phyloP scores from a whole-genome alignment of 2,888 invertebrate species.

The Leistus spinibarbis region DNA sequence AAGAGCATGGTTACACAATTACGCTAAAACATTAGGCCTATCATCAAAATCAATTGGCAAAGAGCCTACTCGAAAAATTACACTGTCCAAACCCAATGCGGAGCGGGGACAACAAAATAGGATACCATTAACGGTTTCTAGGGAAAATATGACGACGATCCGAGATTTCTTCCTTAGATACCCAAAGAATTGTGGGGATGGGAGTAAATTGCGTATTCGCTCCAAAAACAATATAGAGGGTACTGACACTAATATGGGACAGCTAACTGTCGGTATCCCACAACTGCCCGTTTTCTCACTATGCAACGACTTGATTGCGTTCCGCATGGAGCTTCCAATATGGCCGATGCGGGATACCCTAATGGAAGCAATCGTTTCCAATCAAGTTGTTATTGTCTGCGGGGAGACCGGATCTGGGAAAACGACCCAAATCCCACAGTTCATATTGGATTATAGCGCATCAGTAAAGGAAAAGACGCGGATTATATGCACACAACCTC shows the following conservation, averaged over 20 bases:
- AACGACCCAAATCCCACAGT: slow-evolving; percentile 95
- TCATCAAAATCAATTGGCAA: slow-evolving; percentile 84
- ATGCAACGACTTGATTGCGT: slow-evolving; percentile 63
- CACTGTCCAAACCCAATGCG: slow-evolving; percentile 20
- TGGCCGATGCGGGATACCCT: slow-evolving; percentile 70
- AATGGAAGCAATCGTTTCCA: slow-evolving; percentile 66
- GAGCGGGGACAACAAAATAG: slow-evolving; percentile 39
- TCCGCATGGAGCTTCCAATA: slow-evolving; percentile 73
- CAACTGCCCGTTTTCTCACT: slow-evolving; percentile 50
- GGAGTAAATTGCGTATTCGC: background rate
- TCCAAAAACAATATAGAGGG: slow-evolving; percentile 5
- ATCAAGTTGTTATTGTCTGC: slow-evolving; percentile 75
- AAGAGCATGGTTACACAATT: slow-evolving; percentile 78
- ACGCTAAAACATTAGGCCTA: slow-evolving; percentile 70
- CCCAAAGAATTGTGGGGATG: background rate
- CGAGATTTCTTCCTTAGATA: slow-evolving; percentile 9
- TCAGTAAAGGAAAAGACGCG: slow-evolving; percentile 69
- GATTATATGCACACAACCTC: slow-evolving; percentile 92
- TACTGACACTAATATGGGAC: slow-evolving; percentile 15
- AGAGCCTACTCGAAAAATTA: slow-evolving; percentile 52
- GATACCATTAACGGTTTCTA: background rate
- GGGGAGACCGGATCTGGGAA: slow-evolving; percentile 94
- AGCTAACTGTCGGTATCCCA: slow-evolving; percentile 45
- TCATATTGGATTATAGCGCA: slow-evolving; percentile 79
- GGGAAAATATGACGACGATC: slow-evolving; percentile 12